These are phyloP conservation scores for Stichopus chloronotus DNA, from an alignment of 35 echinoderm and acorn worm species.

Conservation along the genomic window DNA sequence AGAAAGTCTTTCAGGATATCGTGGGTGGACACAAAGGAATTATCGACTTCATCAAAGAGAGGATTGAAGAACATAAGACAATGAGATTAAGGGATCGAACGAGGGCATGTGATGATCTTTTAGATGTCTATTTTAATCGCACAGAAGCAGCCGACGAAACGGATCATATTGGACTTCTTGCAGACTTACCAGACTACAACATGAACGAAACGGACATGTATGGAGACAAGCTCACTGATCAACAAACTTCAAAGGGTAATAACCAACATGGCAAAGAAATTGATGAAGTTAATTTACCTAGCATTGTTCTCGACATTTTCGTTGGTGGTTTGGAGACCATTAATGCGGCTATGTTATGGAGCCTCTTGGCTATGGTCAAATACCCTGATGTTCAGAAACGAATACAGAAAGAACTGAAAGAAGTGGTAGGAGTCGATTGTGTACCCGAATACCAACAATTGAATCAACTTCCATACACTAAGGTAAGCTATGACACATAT, in stretches of 20 bases:
- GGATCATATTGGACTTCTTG: conserved; percentile 10
- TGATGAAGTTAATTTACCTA: conserved; percentile 58
- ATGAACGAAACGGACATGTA: neutral
- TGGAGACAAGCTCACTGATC: conserved; percentile 16
- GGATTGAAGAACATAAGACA: conserved; percentile 61
- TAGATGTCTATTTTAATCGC: conserved; percentile 37
- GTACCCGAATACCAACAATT: conserved; percentile 50
- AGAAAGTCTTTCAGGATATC: conserved; percentile 58
- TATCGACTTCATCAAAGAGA: conserved; percentile 64
- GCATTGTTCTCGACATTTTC: conserved; percentile 82
- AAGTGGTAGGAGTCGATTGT: conserved; percentile 33
- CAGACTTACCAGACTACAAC: neutral
- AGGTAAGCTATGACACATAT: conserved; percentile 17
- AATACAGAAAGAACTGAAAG: conserved; percentile 76
- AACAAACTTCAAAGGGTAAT: neutral
- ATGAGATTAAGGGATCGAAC: conserved; percentile 6
- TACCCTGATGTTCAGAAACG: conserved; percentile 76
- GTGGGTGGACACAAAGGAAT: conserved; percentile 57
- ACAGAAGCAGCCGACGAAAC: neutral
- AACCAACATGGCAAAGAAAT: neutral
- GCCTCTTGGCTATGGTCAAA: conserved; percentile 71
- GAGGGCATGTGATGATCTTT: conserved; percentile 24
- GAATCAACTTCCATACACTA: conserved; percentile 72
- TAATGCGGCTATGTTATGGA: conserved; percentile 81
- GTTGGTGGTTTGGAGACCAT: conserved; percentile 86